Conservation (phyloP, 2,113 vertebrate species). For the Datnioides undecimradiatus region DNA sequence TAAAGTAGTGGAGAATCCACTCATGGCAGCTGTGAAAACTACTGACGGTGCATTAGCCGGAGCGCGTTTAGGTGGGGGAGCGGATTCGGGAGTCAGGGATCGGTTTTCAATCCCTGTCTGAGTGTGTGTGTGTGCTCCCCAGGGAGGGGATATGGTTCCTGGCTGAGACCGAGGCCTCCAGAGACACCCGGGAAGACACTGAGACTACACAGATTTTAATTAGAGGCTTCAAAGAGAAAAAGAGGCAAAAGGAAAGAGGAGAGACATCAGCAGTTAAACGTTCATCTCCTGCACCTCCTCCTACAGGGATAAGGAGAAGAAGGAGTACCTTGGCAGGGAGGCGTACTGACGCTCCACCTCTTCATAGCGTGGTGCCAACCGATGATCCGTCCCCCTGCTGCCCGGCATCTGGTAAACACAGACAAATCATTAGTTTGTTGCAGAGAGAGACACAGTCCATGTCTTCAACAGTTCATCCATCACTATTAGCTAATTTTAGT, state of each 20-base stretch:
- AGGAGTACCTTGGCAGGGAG: constrained; percentile 77
- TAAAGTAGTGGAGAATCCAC: neutral
- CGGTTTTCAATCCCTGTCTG: constrained; percentile 46
- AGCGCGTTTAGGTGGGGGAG: constrained; percentile 4
- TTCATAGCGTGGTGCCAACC: constrained; percentile 74
- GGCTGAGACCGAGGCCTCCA: constrained; percentile 37
- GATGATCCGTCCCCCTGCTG: constrained; percentile 73
- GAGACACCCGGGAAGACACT: constrained; percentile 28
- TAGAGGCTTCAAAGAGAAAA: constrained; percentile 31
- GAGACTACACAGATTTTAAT: constrained; percentile 43
- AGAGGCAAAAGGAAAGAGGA: neutral
- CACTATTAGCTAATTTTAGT: too few species aligned
- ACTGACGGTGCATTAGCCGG: neutral
- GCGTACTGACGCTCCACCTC: constrained; percentile 81
- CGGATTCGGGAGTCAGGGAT: constrained; percentile 31
- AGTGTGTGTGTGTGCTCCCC: constrained; percentile 41
- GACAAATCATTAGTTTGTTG: constrained; percentile 5
- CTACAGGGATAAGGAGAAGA: neutral
- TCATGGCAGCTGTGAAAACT: neutral
- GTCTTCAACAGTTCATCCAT: too few species aligned
- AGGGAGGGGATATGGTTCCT: constrained; percentile 45
- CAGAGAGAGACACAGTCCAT: too few species aligned
- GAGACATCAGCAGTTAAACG: neutral
- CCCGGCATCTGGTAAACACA: constrained; percentile 64
- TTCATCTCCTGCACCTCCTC: neutral